Percentiles rank a stretch among this genome's conserved stretches.
phyloP scores from a whole-genome alignment of 1,140 invertebrate species.

The Cheumatopsyche charites region DNA sequence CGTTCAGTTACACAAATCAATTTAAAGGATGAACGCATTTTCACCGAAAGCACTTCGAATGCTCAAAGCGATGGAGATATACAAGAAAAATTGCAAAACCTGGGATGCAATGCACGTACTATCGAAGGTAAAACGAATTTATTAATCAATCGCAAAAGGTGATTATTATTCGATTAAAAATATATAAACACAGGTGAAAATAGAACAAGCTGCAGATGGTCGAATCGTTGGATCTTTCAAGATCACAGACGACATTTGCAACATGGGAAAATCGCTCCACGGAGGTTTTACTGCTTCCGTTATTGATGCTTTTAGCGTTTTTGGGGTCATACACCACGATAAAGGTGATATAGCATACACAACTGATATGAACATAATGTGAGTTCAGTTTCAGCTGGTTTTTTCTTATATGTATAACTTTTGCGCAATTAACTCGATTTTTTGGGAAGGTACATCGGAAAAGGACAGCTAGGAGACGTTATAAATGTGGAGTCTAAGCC shows the following conservation, averaged over 20 bases:
- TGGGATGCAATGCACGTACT: slow-evolving; percentile 9
- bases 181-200: slow-evolving; percentile 7
- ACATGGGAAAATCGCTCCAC: slow-evolving; percentile 4
- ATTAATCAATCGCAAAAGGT: not conserved
- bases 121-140: not conserved
- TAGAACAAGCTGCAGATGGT: slow-evolving; percentile 5
- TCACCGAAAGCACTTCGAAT: slow-evolving; percentile 2
- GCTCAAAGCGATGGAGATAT: slow-evolving; percentile 12
- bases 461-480: slow-evolving; percentile 19
- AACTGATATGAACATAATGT: slow-evolving; percentile 30
- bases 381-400: not conserved
- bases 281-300: slow-evolving; percentile 21
- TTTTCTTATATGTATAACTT: not conserved
- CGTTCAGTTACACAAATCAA: not conserved
- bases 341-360: slow-evolving; percentile 5
- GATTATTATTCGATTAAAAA: slow-evolving; percentile 5
- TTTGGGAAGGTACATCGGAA: slow-evolving; percentile 7
- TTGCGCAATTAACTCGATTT: not conserved
- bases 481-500: slow-evolving; percentile 23
- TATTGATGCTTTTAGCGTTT: not conserved
- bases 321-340: slow-evolving; percentile 7
- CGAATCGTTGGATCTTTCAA: slow-evolving; percentile 10
- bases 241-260: slow-evolving; percentile 27
- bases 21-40: not conserved
- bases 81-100: not conserved